These are phyloP conservation scores for Daphoenositta chrysoptera DNA, from an alignment of 2,113 vertebrate genomes.

Conservation along the genomic window DNA sequence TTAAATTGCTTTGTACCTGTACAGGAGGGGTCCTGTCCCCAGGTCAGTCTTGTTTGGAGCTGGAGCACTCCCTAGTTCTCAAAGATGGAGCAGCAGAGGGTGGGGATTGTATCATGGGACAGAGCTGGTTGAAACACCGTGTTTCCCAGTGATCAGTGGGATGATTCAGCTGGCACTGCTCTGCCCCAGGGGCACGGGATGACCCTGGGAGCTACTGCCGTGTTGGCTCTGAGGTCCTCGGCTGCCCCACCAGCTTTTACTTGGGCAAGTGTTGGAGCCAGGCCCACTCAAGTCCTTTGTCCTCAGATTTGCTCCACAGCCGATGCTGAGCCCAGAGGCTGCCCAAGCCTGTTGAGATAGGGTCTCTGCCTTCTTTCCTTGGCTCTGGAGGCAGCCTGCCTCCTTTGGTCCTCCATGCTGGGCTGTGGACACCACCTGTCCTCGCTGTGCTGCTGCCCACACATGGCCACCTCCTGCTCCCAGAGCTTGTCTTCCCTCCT, in stretches of 20 bases:
- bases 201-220: background rate
- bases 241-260: background rate
- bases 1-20: background rate
- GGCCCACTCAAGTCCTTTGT: background rate
- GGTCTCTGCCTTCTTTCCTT: background rate
- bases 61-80: background rate
- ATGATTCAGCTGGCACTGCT: background rate
- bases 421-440: background rate
- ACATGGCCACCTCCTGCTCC: background rate
- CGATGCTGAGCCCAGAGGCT: rapidly evolving
- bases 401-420: rapidly evolving
- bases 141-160: background rate
- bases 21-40: background rate
- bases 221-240: rapidly evolving
- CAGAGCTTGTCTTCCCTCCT: background rate
- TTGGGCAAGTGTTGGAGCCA: background rate
- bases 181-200: rapidly evolving
- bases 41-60: background rate
- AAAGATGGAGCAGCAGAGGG: rapidly evolving
- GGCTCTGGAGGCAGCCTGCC: background rate
- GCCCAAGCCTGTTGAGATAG: background rate
- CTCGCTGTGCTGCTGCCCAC: rapidly evolving
- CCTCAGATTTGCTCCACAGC: rapidly evolving
- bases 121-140: rapidly evolving
- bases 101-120: rapidly evolving